These are phyloP conservation scores for Anhinga rufa DNA, from an alignment of 2,113 vertebrate species.

Conservation along the genomic window DNA sequence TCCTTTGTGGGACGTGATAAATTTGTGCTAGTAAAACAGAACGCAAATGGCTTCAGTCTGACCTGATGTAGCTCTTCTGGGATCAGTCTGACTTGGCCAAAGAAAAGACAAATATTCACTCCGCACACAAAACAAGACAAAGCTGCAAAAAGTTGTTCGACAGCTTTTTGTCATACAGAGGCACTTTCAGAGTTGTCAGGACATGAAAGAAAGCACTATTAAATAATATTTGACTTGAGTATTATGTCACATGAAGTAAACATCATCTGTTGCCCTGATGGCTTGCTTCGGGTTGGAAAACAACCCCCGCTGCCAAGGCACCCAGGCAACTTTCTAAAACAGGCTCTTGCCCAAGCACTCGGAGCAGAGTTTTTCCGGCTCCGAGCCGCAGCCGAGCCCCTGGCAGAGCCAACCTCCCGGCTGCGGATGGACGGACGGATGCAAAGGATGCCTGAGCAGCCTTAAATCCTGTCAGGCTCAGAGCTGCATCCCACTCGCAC, in stretches of 20 bases:
- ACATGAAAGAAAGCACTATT: slow-evolving; percentile 70
- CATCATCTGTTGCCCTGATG: slow-evolving; percentile 75
- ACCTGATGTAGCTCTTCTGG: slow-evolving; percentile 34
- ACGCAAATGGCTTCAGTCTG: background rate
- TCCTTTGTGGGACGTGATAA: background rate
- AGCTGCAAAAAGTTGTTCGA: slow-evolving; percentile 54
- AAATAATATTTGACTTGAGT: slow-evolving; percentile 70
- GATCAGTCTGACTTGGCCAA: slow-evolving; percentile 13
- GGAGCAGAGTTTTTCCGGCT: slow-evolving; percentile 38
- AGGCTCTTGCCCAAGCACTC: slow-evolving; percentile 37
- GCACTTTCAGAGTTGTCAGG: slow-evolving; percentile 62
- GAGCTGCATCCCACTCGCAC: background rate
- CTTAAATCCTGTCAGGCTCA: background rate
- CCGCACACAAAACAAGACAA: slow-evolving; percentile 23
- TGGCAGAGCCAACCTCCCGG: background rate
- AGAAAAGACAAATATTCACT: slow-evolving; percentile 37
- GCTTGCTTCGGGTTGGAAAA: slow-evolving; percentile 45
- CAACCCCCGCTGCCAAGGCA: slow-evolving; percentile 41
- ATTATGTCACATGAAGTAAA: slow-evolving; percentile 73
- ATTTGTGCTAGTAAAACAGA: background rate
- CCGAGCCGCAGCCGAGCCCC: background rate
- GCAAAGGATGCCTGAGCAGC: background rate
- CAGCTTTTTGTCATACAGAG: slow-evolving; percentile 66
- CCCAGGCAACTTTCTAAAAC: slow-evolving; percentile 38
- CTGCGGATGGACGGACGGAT: background rate